Conservation (phyloP, 2,113 vertebrate species). For the Phodopus roborovskii region DNA sequence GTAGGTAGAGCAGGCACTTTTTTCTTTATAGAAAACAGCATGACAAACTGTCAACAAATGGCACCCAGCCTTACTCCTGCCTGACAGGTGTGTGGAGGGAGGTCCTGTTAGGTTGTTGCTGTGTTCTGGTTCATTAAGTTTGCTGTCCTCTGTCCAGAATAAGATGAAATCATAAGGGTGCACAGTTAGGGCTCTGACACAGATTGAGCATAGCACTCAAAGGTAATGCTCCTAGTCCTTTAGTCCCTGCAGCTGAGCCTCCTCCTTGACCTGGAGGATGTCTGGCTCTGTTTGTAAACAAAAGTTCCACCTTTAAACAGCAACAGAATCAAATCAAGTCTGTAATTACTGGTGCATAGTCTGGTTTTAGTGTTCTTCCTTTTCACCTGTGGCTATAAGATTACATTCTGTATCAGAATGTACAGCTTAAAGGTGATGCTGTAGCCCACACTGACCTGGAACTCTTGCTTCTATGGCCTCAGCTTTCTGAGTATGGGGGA, state of each 20-base stretch:
- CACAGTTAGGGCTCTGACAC: not conserved
- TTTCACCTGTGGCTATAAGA: not conserved
- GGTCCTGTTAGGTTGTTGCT: not conserved
- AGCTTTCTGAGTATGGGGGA: not conserved
- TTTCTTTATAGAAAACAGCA: not conserved
- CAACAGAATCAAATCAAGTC: not conserved
- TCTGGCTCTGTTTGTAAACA: not conserved
- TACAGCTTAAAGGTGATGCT: not conserved
- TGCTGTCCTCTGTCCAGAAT: not conserved
- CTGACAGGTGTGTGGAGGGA: not conserved
- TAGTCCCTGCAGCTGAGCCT: not conserved
- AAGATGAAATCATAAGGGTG: not conserved
- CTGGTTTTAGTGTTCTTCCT: not conserved
- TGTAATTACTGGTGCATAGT: not conserved
- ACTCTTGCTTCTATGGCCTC: not conserved
- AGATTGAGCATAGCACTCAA: not conserved
- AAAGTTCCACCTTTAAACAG: not conserved
- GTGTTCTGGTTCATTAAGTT: not conserved
- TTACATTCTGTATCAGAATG: not conserved
- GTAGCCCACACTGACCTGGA: not conserved
- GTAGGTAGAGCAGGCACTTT: conserved; percentile 28
- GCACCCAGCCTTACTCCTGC: not conserved
- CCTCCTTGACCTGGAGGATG: not conserved
- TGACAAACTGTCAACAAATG: too few species aligned
- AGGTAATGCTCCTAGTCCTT: not conserved